A percentile compares a stretch with the other conserved stretches of the same genome.
These are phyloP conservation scores for Onthophagus taurus DNA, from an alignment of 1,140 invertebrate species.

Conservation along the genomic window DNA sequence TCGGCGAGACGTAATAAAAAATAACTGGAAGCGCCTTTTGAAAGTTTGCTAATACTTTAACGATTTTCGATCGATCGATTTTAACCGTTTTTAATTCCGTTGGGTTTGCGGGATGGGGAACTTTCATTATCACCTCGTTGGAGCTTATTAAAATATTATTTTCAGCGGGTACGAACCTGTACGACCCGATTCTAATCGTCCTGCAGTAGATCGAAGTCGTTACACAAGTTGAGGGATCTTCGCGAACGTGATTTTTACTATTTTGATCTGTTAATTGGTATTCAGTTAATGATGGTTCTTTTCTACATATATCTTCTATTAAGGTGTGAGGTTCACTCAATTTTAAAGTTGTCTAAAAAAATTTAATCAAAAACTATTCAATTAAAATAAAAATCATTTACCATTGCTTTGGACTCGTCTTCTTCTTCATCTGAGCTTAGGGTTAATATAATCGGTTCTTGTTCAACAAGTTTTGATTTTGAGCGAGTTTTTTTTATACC, in stretches of 20 bases:
- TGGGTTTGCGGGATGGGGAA: constrained; percentile 53
- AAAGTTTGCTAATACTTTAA: constrained; percentile 66
- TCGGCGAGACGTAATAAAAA: constrained; percentile 63
- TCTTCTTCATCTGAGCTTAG: constrained; percentile 56
- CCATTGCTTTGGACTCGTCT: constrained; percentile 19
- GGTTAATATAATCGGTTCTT: constrained; percentile 51
- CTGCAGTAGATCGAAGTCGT: constrained; percentile 46
- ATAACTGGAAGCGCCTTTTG: constrained; percentile 61
- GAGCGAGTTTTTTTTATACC: constrained; percentile 15
- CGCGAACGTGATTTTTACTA: too few species aligned
- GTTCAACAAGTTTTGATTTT: constrained; percentile 38
- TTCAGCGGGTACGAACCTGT: constrained; percentile 60
- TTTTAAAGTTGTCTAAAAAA: too few species aligned
- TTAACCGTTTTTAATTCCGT: constrained; percentile 46
- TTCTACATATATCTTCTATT: too few species aligned
- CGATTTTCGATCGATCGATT: constrained; percentile 54
- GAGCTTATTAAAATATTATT: constrained; percentile 54
- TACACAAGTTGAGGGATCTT: constrained; percentile 6
- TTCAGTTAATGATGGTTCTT: too few species aligned
- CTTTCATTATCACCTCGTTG: constrained; percentile 54
- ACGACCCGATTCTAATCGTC: constrained; percentile 70
- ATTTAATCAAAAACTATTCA: too few species aligned
- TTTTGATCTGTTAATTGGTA: too few species aligned
- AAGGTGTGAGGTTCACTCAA: too few species aligned
- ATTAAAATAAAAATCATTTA: too few species aligned